phyloP scores from a whole-genome alignment of 1,140 invertebrate genomes.

The Cephus cinctus region DNA sequence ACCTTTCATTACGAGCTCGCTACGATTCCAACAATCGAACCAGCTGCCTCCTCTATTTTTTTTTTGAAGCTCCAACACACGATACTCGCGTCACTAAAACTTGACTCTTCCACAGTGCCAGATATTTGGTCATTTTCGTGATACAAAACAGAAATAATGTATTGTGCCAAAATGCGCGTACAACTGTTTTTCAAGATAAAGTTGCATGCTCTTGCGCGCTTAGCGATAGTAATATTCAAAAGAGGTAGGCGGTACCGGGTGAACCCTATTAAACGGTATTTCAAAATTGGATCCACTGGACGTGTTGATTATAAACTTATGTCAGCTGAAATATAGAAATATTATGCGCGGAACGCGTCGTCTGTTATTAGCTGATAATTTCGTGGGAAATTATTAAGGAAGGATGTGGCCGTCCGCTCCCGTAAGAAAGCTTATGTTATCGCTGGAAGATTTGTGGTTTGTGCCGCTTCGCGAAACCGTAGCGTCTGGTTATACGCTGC shows the following conservation, averaged over 20 bases:
- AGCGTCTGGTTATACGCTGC: too few species aligned
- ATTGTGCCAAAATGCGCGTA: too few species aligned
- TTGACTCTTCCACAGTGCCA: slow-evolving; percentile 13
- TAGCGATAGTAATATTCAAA: slow-evolving; percentile 56
- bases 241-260: slow-evolving; percentile 46
- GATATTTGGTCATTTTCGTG: too few species aligned
- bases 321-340: slow-evolving; percentile 55
- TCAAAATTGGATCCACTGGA: slow-evolving; percentile 41
- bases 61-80: slow-evolving; percentile 15
- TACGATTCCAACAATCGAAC: slow-evolving; percentile 54
- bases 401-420: slow-evolving; percentile 45
- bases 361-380: slow-evolving; percentile 52
- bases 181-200: too few species aligned
- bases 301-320: slow-evolving; percentile 57
- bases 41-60: slow-evolving; percentile 39
- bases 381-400: slow-evolving; percentile 47
- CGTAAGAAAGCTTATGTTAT: slow-evolving; percentile 52
- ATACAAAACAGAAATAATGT: too few species aligned
- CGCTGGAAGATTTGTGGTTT: slow-evolving; percentile 35
- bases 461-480: too few species aligned
- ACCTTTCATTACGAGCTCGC: slow-evolving; percentile 55
- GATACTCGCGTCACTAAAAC: background rate
- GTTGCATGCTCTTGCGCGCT: slow-evolving; percentile 51
- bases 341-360: slow-evolving; percentile 48
- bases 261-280: slow-evolving; percentile 26